phyloP scores from a whole-genome alignment of 2,797 vertebrate genomes.

The Myripristis jacobus region DNA sequence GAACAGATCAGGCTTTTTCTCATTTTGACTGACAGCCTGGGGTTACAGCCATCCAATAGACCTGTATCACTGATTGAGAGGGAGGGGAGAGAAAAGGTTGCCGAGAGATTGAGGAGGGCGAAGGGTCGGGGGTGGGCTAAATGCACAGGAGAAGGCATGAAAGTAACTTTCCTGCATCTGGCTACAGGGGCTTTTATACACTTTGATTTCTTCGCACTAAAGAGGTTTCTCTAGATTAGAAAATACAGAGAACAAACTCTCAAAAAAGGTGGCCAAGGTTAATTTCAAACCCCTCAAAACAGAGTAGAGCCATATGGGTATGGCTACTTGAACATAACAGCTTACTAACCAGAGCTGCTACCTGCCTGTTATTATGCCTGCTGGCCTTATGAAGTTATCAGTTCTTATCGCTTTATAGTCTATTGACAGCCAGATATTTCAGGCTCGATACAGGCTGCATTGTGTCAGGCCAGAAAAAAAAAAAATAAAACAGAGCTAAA shows the following conservation, averaged over 20 bases:
- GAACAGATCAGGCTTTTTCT: slow-evolving; percentile 2
- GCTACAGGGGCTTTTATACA: too few species aligned
- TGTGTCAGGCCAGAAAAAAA: background rate
- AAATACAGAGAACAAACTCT: background rate
- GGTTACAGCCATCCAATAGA: slow-evolving; percentile 8
- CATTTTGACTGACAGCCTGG: slow-evolving; percentile 32
- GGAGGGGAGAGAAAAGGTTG: background rate
- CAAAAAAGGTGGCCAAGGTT: background rate
- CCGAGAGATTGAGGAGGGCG: background rate
- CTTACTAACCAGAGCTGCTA: too few species aligned
- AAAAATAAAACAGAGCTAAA: background rate
- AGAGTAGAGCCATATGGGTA: background rate
- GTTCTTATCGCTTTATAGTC: background rate
- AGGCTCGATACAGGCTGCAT: background rate
- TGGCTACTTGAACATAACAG: too few species aligned
- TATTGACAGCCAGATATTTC: background rate
- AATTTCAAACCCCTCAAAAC: background rate
- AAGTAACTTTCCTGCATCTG: too few species aligned
- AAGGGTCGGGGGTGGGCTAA: too few species aligned
- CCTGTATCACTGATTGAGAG: slow-evolving; percentile 1
- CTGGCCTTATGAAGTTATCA: background rate
- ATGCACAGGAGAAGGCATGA: too few species aligned
- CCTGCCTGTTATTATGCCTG: too few species aligned
- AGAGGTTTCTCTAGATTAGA: background rate
- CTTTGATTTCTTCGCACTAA: too few species aligned